Evolutionary conservation across 35 echinoderm and acorn worm species (phyloP), one percentile per base, ranked within the genome.

Genomic region (Ptychodera flava): DNA sequence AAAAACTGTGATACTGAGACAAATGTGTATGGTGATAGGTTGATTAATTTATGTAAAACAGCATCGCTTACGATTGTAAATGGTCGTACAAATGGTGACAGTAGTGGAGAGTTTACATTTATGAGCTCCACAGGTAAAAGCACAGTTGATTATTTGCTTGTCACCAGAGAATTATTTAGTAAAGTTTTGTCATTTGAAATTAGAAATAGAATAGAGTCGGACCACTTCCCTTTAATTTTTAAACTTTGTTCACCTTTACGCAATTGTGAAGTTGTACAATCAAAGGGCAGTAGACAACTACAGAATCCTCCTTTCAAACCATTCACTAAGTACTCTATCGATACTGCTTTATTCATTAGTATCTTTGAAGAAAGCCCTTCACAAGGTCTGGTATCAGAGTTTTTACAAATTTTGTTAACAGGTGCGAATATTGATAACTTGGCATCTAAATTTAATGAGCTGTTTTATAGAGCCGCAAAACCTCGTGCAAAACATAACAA

Each of bases 151-250:
- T 86, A 86, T 86, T 38, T 75, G 15, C 31, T 86, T 31, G 31
- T 76, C 28, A 32, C 85, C 30, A 0, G 16, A 75, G 32, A 86
- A 32, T 86, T 32, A 10, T 1, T 86, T 6, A 28, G 78, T 31
- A 31, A 16, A 1, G 34, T 86, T 32, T 10, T 31, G 1, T 86
- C 85, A 32, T 75, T 86, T 31, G 34, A 0, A 31, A 76, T 86
- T 28, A 76, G 35, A 16, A 38, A 1, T 15, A 83, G 27, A 16
- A 35, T 15, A 52, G 80, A 89, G 83, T 83, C 34, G 52, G 36
- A 86, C 35, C 85, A 86, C 52, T 31, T 86, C 38, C 85, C 85
- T 14, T 32, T 86, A 77, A 86, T 76, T 0, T 28, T 76, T 86
- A 75, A 16, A 2, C 1, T 86, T 31, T 30, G 28, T 28, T 77